Evolutionary conservation across 2,113 vertebrate species (phyloP).

Genomic region (Choloepus hoffmanni): DNA sequence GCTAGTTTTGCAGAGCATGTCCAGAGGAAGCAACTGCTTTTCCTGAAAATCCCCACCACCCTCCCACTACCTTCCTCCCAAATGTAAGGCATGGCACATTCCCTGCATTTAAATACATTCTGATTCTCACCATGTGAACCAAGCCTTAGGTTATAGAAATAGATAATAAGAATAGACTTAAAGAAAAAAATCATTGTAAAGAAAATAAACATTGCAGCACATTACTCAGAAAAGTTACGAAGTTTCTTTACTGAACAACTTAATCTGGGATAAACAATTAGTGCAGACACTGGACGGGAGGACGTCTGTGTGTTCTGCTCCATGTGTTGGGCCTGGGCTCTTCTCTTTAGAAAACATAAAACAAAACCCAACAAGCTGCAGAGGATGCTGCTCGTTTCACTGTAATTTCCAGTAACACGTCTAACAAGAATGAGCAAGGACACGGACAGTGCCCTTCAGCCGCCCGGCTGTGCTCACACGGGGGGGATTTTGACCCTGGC

Average conservation of each 20-base stretch:
- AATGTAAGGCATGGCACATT: accelerated
- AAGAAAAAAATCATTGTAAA: not conserved
- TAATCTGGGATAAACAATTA: not conserved
- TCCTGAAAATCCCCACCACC: accelerated
- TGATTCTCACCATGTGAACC: not conserved
- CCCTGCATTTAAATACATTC: not conserved
- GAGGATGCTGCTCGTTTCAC: not conserved
- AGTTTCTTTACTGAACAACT: not conserved
- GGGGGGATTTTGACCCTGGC: not conserved
- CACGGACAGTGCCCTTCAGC: not conserved
- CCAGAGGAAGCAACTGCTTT: too few relatives aligned
- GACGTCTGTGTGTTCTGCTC: not conserved
- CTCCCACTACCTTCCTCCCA: not conserved
- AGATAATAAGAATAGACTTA: not conserved
- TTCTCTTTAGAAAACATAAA: not conserved
- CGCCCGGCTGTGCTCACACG: not conserved
- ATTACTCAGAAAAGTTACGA: not conserved
- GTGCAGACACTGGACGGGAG: not conserved
- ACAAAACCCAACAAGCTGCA: not conserved
- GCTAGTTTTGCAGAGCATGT: not conserved
- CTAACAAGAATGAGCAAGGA: not conserved
- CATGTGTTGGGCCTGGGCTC: accelerated
- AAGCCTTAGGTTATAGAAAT: not conserved
- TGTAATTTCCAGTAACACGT: not conserved
- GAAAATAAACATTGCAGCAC: not conserved